A percentile compares a stretch with the other conserved stretches of the same genome.
These are phyloP conservation scores for Seriola rivoliana DNA, from an alignment of 2,113 vertebrate species.

Conservation along the genomic window DNA sequence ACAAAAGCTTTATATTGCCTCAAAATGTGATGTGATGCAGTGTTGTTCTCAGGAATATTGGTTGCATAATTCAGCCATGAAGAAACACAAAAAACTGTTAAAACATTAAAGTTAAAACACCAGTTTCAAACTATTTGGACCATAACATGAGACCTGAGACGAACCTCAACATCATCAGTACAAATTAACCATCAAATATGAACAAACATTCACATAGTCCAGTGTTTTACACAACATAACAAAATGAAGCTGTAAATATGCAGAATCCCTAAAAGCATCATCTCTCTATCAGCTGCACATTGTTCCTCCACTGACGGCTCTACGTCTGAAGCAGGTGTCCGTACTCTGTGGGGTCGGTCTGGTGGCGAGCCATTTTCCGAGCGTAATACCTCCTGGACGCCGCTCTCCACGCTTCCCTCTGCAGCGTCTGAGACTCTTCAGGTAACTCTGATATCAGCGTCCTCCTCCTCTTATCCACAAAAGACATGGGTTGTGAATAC, in stretches of 20 bases:
- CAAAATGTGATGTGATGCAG: not conserved
- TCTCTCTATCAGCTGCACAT: conserved; percentile 65
- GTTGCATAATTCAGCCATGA: not conserved
- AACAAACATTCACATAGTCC: not conserved
- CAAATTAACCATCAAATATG: not conserved
- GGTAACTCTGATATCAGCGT: conserved; percentile 38
- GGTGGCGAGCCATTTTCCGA: conserved; percentile 53
- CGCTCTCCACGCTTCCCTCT: conserved; percentile 73
- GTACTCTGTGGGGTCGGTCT: not conserved
- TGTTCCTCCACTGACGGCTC: conserved; percentile 53
- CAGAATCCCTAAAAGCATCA: not conserved
- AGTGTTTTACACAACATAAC: not conserved
- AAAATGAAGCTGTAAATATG: not conserved
- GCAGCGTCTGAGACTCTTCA: conserved; percentile 51
- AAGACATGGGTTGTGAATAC: conserved; percentile 8
- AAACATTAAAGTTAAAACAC: not conserved
- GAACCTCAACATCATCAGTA: not conserved
- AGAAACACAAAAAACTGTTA: not conserved
- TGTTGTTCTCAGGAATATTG: not conserved
- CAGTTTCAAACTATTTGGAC: not conserved
- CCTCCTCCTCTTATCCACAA: conserved; percentile 3
- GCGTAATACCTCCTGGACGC: conserved; percentile 71
- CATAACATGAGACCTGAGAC: not conserved
- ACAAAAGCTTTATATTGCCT: not conserved
- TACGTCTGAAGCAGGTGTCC: conserved; percentile 25